Percentiles rank a stretch among this genome's conserved stretches.
These are phyloP conservation scores for Drosophila formosana DNA, from an alignment of 2,888 invertebrate genomes.

Conservation along the genomic window DNA sequence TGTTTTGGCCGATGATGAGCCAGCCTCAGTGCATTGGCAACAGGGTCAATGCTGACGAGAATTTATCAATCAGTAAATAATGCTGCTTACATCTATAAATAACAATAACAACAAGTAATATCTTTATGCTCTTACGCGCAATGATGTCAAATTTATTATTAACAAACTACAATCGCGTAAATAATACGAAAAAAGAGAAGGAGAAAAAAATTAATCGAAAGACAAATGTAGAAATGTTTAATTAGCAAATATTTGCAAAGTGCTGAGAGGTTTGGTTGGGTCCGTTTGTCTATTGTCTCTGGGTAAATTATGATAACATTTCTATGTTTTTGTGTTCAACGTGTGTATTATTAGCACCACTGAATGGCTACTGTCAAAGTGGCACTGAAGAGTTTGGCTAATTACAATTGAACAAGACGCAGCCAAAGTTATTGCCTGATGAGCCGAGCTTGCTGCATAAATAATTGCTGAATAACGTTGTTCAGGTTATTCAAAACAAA, in stretches of 20 bases:
- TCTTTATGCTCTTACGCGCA: slow-evolving; percentile 69
- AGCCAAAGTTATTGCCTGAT: slow-evolving; percentile 9
- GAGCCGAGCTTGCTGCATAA: slow-evolving; percentile 5
- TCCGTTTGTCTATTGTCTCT: slow-evolving; percentile 39
- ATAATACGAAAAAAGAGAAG: slow-evolving; percentile 5
- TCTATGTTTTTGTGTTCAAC: slow-evolving; percentile 29
- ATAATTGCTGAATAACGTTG: slow-evolving; percentile 9
- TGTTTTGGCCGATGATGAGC: slow-evolving; percentile 23
- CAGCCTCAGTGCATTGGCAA: slow-evolving; percentile 20
- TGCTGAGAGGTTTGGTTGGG: slow-evolving; percentile 40
- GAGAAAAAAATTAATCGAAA: background rate
- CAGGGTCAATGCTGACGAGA: slow-evolving; percentile 64
- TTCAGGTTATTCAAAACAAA: background rate
- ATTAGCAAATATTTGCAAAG: slow-evolving; percentile 75
- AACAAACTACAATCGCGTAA: slow-evolving; percentile 40
- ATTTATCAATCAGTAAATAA: slow-evolving; percentile 44
- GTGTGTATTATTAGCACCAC: slow-evolving; percentile 36
- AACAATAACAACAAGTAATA: slow-evolving; percentile 34
- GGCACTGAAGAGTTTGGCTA: slow-evolving; percentile 36
- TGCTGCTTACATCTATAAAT: slow-evolving; percentile 60
- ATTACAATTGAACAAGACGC: slow-evolving; percentile 42
- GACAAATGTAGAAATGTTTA: slow-evolving; percentile 66
- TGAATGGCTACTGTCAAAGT: slow-evolving; percentile 51
- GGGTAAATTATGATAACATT: slow-evolving; percentile 49
- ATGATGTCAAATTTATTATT: slow-evolving; percentile 80